A percentile compares a stretch with the other conserved stretches of the same genome.
These are phyloP conservation scores for Druon quercuslanigerum DNA, from an alignment of 1,140 invertebrate species.

Conservation along the genomic window DNA sequence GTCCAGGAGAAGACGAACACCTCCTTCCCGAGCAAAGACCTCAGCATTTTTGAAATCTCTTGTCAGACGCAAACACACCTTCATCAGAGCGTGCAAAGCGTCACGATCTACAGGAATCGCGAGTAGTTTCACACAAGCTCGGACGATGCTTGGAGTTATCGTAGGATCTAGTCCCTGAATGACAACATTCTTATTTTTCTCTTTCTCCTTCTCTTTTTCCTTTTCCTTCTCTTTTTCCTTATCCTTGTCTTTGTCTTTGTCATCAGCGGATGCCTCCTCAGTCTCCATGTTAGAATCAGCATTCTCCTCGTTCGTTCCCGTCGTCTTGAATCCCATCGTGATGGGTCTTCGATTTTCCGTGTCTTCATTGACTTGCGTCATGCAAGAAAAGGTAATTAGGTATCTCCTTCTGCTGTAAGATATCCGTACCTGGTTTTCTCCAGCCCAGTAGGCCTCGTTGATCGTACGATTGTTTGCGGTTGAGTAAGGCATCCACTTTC, in stretches of 20 bases:
- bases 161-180: constrained; percentile 69
- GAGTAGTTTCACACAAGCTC: constrained; percentile 84
- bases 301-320: constrained; percentile 55
- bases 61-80: constrained; percentile 86
- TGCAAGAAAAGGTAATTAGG: constrained; percentile 87
- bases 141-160: constrained; percentile 69
- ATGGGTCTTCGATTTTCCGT: constrained; percentile 90
- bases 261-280: constrained; percentile 57
- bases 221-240: constrained; percentile 37
- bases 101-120: constrained; percentile 84
- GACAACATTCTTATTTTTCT: constrained; percentile 54
- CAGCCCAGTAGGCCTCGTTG: constrained; percentile 88
- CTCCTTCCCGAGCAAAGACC: constrained; percentile 85
- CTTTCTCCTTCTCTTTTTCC: constrained; percentile 46
- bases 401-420: constrained; percentile 86
- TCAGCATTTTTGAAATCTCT: constrained; percentile 85
- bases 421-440: constrained; percentile 84
- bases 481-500: constrained; percentile 88
- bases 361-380: constrained; percentile 90
- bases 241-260: constrained; percentile 22
- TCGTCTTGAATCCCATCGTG: constrained; percentile 80
- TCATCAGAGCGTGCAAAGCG: constrained; percentile 86
- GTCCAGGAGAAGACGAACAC: constrained; percentile 83
- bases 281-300: constrained; percentile 72
- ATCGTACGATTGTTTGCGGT: constrained; percentile 86